These are phyloP conservation scores for Diarsia brunnea DNA, from an alignment of 2,888 invertebrate genomes.

Conservation along the genomic window DNA sequence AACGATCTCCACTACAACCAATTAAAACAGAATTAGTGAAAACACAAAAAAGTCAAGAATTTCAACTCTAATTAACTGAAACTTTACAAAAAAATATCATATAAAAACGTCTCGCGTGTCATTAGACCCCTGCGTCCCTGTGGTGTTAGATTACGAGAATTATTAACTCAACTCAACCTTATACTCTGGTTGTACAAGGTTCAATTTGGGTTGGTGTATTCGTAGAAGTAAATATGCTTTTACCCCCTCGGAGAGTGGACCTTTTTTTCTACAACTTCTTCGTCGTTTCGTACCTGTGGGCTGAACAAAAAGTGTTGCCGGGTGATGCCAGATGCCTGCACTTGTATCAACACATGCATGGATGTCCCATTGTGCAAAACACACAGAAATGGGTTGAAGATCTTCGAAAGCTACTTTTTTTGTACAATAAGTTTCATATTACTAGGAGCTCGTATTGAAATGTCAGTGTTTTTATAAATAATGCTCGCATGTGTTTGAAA, in stretches of 20 bases:
- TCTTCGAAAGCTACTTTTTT: slow-evolving; percentile 24
- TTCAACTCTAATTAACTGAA: slow-evolving; percentile 83
- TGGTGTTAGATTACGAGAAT: slow-evolving; percentile 48
- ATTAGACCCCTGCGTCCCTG: slow-evolving; percentile 84
- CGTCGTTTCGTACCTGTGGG: slow-evolving; percentile 82
- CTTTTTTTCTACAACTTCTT: slow-evolving; percentile 78
- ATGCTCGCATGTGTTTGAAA: slow-evolving; percentile 46
- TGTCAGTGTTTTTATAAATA: slow-evolving; percentile 45
- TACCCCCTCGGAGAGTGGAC: slow-evolving; percentile 79
- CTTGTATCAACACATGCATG: slow-evolving; percentile 74
- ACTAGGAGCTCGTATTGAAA: slow-evolving; percentile 38
- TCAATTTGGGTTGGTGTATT: slow-evolving; percentile 34
- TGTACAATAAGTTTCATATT: slow-evolving; percentile 50
- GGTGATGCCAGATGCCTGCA: slow-evolving; percentile 74
- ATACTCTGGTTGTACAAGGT: slow-evolving; percentile 25
- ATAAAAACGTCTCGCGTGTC: slow-evolving; percentile 83
- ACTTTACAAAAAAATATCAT: slow-evolving; percentile 73
- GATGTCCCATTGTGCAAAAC: slow-evolving; percentile 71
- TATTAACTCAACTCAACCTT: slow-evolving; percentile 24
- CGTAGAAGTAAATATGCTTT: slow-evolving; percentile 64
- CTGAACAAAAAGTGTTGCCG: slow-evolving; percentile 76
- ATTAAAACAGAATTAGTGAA: slow-evolving; percentile 81
- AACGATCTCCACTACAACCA: slow-evolving; percentile 68
- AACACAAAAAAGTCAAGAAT: slow-evolving; percentile 74
- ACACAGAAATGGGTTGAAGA: slow-evolving; percentile 60